Evolutionary conservation across 2,888 invertebrate genomes (phyloP), one percentile per base, ranked within the genome.

Genomic region (Thyatira batis): DNA sequence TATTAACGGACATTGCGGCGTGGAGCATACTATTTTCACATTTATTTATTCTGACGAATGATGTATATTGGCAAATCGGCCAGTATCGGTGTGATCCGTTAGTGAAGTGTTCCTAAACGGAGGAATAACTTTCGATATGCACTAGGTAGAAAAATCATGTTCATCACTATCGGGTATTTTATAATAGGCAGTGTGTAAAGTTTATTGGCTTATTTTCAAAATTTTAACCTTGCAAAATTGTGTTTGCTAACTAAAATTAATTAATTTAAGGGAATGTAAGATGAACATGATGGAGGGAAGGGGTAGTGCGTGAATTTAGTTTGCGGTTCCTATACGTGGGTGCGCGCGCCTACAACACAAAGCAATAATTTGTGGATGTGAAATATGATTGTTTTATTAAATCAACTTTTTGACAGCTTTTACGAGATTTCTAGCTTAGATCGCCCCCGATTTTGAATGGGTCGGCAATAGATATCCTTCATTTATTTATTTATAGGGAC

Each of bases 301-400:
- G 54, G 20, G 43, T 51, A 52, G 55, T 54, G 56, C 54, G 51
- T 54, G 27, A 17, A 11, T 65, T 71, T 73, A 60, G 54, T 65
- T 76, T 79, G 82, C 80, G 72, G 79, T 87, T 85, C 85, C 85
- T 84, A 81, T 66, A 71, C 71, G 70, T 69, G 73, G 78, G 69
- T 75, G 67, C 73, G 67, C 58, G 55, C 67, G 79, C 76, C 66
- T 33, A 39, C 39, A 17, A 39, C 39, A 39, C 67, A 80, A 82
- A 91, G 91, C 90, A 91, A 91, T 91, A 91, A 90, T 79, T 68
- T 64, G 81, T 83, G 90, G 90, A 89, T 91, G 91, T 91, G 91
- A 88, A 65, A 60, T 67, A 78, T 78, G 71, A 73, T 60, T 60
- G 67, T 63, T 65, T 68, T 75, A 81, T 84, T 70, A 69, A 72